Evolutionary conservation across 2,888 invertebrate genomes (phyloP), one percentile per base, ranked within the genome.

Genomic region (Galerucella pusilla): DNA sequence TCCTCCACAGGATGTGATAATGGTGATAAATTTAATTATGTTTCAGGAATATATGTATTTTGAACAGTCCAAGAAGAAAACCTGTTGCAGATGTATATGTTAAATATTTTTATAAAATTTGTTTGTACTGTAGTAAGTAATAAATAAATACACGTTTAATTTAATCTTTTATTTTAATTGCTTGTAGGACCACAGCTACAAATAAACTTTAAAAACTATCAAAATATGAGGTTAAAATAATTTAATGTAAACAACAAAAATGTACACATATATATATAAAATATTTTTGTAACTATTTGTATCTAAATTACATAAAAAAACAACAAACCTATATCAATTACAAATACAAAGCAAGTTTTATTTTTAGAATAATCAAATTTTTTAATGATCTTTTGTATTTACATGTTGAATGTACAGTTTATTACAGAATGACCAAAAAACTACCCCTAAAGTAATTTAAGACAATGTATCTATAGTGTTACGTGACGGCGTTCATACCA

Each of bases 31-130:
- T 46, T 57, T 70, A 52, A 28, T 78, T 82, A 85, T 85, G 77
- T 91, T 91, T 80, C 88, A 93, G 93, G 92, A 93, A 86, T 92
- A 92, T 80, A 90, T 92, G 75, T 92, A 91, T 81, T 93, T 93
- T 81, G 91, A 91, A 83, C 88, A 87, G 77, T 86, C 89, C 1
- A 91, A 90, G 71, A 85, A 81, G 64, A 80, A 75, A 71, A 66
- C 73, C 35, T 70, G 73, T 35, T 81, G 81, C 54, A 82, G 81
- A 73, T 85, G 86, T 73, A 79, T 83, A 12, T 85, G 85, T 74
- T 85, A 79, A 68, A 45, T 66, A 52, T 49, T 66, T 54, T n/a
- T 49, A 63, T 45, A 45, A 60, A 59, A 52, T 49, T 60, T 63
- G 35, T 78, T 61, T 14, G 59, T 66, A 49, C 68, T 67, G 61